Percentiles rank a stretch among this genome's conserved stretches.
These are phyloP conservation scores for Orthosia gothica DNA, from an alignment of 2,888 invertebrate genomes.

Conservation along the genomic window DNA sequence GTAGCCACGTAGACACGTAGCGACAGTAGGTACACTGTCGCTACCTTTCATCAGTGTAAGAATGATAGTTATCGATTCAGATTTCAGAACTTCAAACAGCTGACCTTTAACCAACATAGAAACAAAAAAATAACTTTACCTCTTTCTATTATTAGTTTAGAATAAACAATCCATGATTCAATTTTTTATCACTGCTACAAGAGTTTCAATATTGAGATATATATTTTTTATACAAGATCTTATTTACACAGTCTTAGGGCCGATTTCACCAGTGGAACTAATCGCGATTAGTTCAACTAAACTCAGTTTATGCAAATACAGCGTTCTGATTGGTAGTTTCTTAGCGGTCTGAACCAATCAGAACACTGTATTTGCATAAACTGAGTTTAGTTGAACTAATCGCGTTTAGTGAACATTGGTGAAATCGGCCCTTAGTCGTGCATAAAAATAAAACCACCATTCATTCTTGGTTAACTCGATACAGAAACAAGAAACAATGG, in stretches of 20 bases:
- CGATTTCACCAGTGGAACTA: no score
- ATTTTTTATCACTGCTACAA: conserved; percentile 21
- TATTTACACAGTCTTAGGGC: conserved; percentile 61
- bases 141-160: conserved; percentile 4
- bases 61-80: no score
- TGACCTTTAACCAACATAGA: not conserved
- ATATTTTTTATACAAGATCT: conserved; percentile 38
- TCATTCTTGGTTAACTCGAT: conserved; percentile 11
- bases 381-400: no score
- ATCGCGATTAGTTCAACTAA: no score
- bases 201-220: conserved; percentile 23
- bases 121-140: not conserved
- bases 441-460: conserved; percentile 25
- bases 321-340: no score
- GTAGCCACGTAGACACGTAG: no score
- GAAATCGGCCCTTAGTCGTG: no score
- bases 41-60: not conserved
- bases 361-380: no score
- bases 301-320: no score
- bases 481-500: conserved; percentile 15
- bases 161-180: conserved; percentile 35
- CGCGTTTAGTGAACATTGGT: no score
- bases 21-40: no score
- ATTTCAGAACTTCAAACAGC: not conserved
- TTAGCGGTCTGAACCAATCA: no score